phyloP scores from a whole-genome alignment of 2,888 invertebrate genomes.

The Drosophila tanythrix region DNA sequence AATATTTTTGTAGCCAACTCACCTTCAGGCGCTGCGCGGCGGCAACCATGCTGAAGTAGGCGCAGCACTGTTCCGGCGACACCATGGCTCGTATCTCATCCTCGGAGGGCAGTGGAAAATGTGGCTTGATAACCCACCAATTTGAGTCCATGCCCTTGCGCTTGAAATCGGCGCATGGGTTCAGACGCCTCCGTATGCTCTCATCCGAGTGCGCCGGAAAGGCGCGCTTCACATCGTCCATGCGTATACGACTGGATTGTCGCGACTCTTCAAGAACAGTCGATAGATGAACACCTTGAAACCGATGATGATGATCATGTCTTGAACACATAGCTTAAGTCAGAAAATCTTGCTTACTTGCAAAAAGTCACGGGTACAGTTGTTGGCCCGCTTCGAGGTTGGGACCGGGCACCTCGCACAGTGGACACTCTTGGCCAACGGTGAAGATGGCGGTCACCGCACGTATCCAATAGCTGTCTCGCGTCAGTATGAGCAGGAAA shows the following conservation, averaged over 20 bases:
- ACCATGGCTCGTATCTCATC: slow-evolving; percentile 99
- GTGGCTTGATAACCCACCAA: slow-evolving; percentile 97
- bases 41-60: slow-evolving; percentile 98
- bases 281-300: slow-evolving; percentile 93
- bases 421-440: slow-evolving; percentile 97
- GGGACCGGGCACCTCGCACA: slow-evolving; percentile 99
- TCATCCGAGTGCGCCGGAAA: slow-evolving; percentile 98
- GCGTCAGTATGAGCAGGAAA: slow-evolving; percentile 97
- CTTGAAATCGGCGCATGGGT: slow-evolving; percentile 98
- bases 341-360: slow-evolving; percentile 88
- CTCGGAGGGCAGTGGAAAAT: slow-evolving; percentile 97
- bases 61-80: slow-evolving; percentile 99
- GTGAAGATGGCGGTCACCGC: slow-evolving; percentile 95
- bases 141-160: slow-evolving; percentile 93
- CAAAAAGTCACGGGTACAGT: slow-evolving; percentile 98
- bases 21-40: slow-evolving; percentile 97
- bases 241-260: slow-evolving; percentile 96
- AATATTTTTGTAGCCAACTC: not conserved
- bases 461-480: slow-evolving; percentile 94
- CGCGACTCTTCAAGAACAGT: slow-evolving; percentile 97
- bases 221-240: slow-evolving; percentile 99
- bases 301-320: not conserved
- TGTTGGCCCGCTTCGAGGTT: slow-evolving; percentile 99
- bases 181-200: slow-evolving; percentile 97
- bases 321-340: not conserved